Conservation (phyloP, 2,888 invertebrate genomes). For the Caenorhabditis sp. region DNA sequence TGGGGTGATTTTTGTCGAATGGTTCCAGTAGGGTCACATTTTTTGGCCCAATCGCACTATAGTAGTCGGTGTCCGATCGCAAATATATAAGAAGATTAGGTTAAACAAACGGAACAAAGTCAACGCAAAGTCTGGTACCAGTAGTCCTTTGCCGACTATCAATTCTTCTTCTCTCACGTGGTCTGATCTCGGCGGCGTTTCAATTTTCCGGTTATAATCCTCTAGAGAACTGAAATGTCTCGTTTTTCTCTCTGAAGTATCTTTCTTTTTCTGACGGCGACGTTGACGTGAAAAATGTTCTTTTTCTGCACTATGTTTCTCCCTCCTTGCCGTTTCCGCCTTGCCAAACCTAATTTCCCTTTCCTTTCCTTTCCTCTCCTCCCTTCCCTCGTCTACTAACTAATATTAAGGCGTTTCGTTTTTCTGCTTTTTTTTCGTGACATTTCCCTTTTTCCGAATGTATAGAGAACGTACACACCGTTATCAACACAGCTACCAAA, state of each 20-base stretch:
- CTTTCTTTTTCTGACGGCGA: no score
- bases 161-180: constrained; percentile 1
- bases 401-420: no score
- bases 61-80: not conserved
- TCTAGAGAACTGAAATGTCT: constrained; percentile 1
- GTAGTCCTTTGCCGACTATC: no score
- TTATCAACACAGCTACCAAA: no score
- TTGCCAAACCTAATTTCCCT: constrained; percentile 9
- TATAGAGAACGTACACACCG: no score
- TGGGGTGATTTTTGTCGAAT: no score
- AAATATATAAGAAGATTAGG: constrained; percentile 51
- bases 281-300: no score
- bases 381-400: no score
- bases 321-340: not conserved
- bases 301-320: constrained; percentile 2
- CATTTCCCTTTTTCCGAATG: no score
- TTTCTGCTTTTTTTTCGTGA: no score
- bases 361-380: not conserved
- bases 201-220: constrained; percentile 23
- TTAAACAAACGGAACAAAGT: constrained; percentile 30
- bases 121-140: not conserved
- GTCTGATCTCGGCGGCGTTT: no score
- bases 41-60: constrained; percentile 2
- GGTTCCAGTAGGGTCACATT: no score
- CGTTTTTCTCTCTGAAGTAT: not conserved